A percentile compares a stretch with the other conserved stretches of the same genome.
These are phyloP conservation scores for Microplitis demolitor DNA, from an alignment of 1,140 invertebrate genomes.

Conservation along the genomic window DNA sequence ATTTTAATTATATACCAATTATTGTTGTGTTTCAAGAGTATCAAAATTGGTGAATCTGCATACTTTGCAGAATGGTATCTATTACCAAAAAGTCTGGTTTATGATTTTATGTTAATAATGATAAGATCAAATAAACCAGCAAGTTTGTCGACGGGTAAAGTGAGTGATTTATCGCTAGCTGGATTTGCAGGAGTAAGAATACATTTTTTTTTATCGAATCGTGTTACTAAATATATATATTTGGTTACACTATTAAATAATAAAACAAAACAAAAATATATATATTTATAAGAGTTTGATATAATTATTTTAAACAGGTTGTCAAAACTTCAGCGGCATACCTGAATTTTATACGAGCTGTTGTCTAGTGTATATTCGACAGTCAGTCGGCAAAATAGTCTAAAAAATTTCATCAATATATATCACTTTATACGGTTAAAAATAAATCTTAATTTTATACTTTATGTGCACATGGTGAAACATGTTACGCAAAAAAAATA, in stretches of 20 bases:
- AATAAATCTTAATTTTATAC: not conserved
- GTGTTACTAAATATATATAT: not conserved
- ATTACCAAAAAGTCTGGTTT: slow-evolving; percentile 36
- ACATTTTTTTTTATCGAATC: not conserved
- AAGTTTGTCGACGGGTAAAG: slow-evolving; percentile 39
- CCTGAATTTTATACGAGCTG: slow-evolving; percentile 44
- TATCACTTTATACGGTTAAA: not conserved
- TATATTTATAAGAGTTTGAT: not conserved
- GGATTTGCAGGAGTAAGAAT: slow-evolving; percentile 42
- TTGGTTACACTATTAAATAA: not conserved
- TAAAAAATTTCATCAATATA: not conserved
- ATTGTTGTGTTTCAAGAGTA: slow-evolving; percentile 34
- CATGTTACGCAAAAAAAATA: no score
- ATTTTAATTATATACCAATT: not conserved
- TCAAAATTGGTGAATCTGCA: slow-evolving; percentile 33
- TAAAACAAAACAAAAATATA: no score
- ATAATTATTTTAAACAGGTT: slow-evolving; percentile 33
- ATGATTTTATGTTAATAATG: slow-evolving; percentile 40
- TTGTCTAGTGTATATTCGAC: slow-evolving; percentile 16
- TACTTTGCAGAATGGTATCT: slow-evolving; percentile 42
- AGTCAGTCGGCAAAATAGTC: not conserved
- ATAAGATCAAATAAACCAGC: slow-evolving; percentile 36
- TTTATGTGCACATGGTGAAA: no score
- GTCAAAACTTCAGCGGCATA: slow-evolving; percentile 48
- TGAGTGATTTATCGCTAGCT: slow-evolving; percentile 44